These are phyloP conservation scores for Ypsolopha sequella DNA, from an alignment of 2,888 invertebrate species.

Conservation along the genomic window DNA sequence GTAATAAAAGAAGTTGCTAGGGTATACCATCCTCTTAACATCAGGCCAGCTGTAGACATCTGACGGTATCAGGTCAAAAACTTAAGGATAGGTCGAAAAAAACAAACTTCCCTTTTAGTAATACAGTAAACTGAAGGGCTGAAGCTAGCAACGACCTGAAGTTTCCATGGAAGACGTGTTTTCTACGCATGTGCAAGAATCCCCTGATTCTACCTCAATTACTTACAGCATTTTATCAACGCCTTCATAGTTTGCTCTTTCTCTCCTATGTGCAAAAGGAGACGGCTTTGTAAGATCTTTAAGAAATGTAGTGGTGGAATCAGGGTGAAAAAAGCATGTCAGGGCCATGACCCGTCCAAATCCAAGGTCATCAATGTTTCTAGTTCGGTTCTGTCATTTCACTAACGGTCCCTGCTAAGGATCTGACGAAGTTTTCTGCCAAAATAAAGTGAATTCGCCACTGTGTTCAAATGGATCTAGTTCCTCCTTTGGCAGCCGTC, in stretches of 20 bases:
- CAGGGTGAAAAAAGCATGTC: conserved; percentile 33
- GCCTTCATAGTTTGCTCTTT: neutral
- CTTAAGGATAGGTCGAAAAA: neutral
- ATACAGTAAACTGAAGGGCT: neutral
- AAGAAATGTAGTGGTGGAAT: neutral
- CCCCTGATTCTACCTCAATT: neutral
- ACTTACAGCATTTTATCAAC: neutral
- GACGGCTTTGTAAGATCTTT: neutral
- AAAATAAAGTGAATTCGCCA: neutral
- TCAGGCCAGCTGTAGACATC: neutral
- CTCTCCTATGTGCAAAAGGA: neutral
- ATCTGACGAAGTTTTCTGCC: neutral
- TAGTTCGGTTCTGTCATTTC: conserved; percentile 17
- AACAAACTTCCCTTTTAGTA: neutral
- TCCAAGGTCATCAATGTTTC: conserved; percentile 60
- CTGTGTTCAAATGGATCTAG: conserved; percentile 29
- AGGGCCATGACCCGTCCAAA: conserved; percentile 39
- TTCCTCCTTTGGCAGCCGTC: conserved; percentile 27
- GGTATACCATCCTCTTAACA: too few species aligned
- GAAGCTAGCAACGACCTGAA: conserved; percentile 1
- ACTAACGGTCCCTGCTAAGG: neutral
- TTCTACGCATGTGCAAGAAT: conserved; percentile 38
- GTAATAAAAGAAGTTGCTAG: neutral
- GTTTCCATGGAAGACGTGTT: conserved; percentile 8
- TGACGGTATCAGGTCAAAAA: neutral